Evolutionary conservation across 2,113 vertebrate genomes (phyloP).

Genomic region (Tragelaphus strepsiceros): DNA sequence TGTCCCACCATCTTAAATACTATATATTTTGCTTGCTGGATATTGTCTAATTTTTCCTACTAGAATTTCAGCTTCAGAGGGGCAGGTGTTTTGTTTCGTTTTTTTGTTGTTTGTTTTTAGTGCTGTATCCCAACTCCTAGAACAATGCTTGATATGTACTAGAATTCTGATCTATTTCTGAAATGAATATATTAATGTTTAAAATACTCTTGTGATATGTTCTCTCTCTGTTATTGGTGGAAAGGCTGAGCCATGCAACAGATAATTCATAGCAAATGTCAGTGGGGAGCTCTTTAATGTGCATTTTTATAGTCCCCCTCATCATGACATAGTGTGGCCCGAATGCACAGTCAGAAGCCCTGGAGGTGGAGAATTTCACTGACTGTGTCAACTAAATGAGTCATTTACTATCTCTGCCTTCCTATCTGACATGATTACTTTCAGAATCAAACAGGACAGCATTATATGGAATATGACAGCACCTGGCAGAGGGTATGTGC

Average conservation of each 20-base stretch:
- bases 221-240: background rate
- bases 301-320: background rate
- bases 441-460: background rate
- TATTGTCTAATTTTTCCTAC: background rate
- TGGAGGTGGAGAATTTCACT: background rate
- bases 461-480: background rate
- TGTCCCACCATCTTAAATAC: background rate
- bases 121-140: background rate
- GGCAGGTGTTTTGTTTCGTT: background rate
- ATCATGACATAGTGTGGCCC: too few relatives aligned
- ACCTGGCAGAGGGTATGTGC: background rate
- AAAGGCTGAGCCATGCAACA: background rate
- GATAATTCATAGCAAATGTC: background rate
- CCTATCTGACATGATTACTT: background rate
- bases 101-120: background rate
- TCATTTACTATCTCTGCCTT: background rate
- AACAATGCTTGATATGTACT: background rate
- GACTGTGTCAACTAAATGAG: background rate
- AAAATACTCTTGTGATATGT: background rate
- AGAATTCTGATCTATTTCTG: background rate
- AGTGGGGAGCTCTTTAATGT: background rate
- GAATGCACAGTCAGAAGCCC: background rate
- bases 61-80: background rate
- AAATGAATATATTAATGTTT: background rate
- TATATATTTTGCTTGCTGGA: background rate